These are phyloP conservation scores for Riparia riparia DNA, from an alignment of 2,113 vertebrate species.

Conservation along the genomic window DNA sequence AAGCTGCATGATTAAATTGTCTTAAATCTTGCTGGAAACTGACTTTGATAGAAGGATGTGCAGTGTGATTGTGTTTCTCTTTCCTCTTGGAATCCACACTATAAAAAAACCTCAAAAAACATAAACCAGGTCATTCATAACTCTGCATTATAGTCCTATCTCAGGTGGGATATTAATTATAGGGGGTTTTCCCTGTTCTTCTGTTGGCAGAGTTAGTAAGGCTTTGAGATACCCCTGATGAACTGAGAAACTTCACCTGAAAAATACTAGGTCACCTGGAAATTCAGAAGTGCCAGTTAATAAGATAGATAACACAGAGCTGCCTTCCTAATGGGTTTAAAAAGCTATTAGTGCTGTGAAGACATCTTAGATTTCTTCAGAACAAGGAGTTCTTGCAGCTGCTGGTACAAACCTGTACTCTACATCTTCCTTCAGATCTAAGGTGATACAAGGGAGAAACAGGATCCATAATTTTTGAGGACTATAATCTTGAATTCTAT, in stretches of 20 bases:
- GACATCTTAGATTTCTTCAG: not conserved
- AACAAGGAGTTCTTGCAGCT: not conserved
- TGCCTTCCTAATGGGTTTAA: not conserved
- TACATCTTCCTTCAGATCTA: not conserved
- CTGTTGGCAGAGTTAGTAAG: not conserved
- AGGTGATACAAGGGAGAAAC: not conserved
- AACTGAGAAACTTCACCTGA: not conserved
- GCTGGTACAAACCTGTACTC: not conserved
- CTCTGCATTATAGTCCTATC: not conserved
- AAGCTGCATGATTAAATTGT: not conserved
- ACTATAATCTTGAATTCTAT: not conserved
- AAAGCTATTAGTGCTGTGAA: not conserved
- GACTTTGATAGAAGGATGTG: not conserved
- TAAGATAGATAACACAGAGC: not conserved
- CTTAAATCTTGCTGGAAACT: not conserved
- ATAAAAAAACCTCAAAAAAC: not conserved
- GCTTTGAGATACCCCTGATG: not conserved
- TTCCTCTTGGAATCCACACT: not conserved
- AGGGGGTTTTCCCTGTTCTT: rapidly evolving
- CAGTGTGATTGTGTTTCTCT: not conserved
- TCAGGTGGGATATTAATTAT: not conserved
- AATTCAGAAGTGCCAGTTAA: not conserved
- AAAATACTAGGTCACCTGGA: not conserved
- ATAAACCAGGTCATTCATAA: not conserved
- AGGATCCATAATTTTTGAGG: not conserved